Percentiles rank a stretch among this genome's conserved stretches.
Evolutionary conservation across 2,113 vertebrate genomes (phyloP).

Genomic region (Phaethornis superciliosus): DNA sequence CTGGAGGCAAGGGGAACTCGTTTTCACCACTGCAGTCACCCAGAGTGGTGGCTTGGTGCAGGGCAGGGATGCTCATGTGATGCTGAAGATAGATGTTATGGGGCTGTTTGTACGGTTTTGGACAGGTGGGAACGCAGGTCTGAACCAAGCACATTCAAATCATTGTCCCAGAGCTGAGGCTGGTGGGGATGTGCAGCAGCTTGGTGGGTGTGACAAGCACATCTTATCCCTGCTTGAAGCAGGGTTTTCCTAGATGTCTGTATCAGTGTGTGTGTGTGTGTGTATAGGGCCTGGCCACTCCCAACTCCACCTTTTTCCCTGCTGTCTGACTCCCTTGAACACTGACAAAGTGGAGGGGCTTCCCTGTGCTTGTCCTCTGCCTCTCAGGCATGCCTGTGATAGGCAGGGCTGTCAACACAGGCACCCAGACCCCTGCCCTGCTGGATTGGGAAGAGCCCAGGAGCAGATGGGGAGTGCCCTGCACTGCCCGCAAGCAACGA

Average conservation of each 20-base stretch:
- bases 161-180: accelerated
- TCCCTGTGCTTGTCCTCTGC: background rate
- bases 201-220: background rate
- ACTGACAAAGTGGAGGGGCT: accelerated
- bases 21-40: accelerated
- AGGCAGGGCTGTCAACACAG: background rate
- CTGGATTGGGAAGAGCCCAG: background rate
- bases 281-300: too few relatives aligned
- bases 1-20: too few relatives aligned
- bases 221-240: background rate
- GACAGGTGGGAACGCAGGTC: background rate
- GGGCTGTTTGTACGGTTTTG: background rate
- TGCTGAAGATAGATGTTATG: accelerated
- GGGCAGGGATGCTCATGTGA: background rate
- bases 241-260: background rate
- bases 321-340: background rate
- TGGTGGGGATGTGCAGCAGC: background rate
- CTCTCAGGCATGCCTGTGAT: background rate
- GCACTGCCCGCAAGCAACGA: accelerated
- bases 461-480: background rate
- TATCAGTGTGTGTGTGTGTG: background rate
- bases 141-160: background rate
- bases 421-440: accelerated
- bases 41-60: background rate
- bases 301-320: background rate